A percentile compares a stretch with the other conserved stretches of the same genome.
Evolutionary conservation across 1,140 invertebrate genomes (phyloP).

Genomic region (Protaetia brevitarsis): DNA sequence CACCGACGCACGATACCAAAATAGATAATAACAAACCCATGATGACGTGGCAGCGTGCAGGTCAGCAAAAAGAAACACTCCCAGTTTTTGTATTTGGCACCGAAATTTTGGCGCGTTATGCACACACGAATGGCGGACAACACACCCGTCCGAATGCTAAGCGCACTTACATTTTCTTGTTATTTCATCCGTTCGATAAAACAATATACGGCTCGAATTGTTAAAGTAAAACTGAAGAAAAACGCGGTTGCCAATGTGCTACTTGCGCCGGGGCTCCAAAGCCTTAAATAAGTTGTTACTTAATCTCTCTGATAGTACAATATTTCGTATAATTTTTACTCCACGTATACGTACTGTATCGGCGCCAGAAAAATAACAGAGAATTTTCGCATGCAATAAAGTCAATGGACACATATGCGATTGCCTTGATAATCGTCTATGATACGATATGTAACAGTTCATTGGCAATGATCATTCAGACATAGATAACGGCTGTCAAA

Average conservation of each 20-base stretch:
- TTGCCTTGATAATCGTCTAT: neutral
- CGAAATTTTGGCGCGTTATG: neutral
- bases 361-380: neutral
- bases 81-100: constrained; percentile 10
- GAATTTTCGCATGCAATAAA: neutral
- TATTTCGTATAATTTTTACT: neutral
- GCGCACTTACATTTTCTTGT: neutral
- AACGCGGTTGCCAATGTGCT: constrained; percentile 30
- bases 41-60: neutral
- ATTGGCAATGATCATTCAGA: neutral
- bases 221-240: constrained; percentile 23
- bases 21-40: constrained; percentile 70
- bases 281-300: constrained; percentile 35
- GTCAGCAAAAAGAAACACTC: neutral
- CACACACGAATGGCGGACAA: neutral
- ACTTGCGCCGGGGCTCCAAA: constrained; percentile 28
- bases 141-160: neutral
- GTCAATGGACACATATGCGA: neutral
- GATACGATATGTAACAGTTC: neutral
- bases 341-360: constrained; percentile 6
- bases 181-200: neutral
- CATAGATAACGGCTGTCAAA: neutral
- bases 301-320: constrained; percentile 27
- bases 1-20: constrained; percentile 68
- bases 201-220: constrained; percentile 9